A percentile compares a stretch with the other conserved stretches of the same genome.
Conservation (phyloP, 1,140 invertebrate genomes). For the Drosophila tristis region DNA sequence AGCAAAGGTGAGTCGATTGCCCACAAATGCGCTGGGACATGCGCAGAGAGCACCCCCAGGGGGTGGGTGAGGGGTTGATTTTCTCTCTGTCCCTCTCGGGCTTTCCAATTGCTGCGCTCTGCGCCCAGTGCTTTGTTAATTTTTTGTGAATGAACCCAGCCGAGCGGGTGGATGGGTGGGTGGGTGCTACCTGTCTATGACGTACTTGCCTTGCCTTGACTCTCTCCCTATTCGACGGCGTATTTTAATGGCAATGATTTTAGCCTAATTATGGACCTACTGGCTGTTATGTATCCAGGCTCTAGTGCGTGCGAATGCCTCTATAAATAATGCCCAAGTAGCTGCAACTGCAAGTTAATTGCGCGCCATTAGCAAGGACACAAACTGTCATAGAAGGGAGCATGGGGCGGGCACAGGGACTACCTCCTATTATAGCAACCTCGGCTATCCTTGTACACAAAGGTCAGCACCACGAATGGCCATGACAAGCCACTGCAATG, state of each 20-base stretch:
- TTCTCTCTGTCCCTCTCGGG: neutral
- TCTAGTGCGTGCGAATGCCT: no score
- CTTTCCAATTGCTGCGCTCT: conserved; percentile 1
- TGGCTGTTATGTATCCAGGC: no score
- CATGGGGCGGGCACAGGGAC: conserved; percentile 1
- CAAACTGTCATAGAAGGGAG: conserved; percentile 4
- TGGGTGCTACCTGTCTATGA: conserved; percentile 23
- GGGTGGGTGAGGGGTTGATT: conserved; percentile 5
- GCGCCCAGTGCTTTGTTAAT: conserved; percentile 48
- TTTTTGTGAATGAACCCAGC: conserved; percentile 70
- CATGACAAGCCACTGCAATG: conserved; percentile 34
- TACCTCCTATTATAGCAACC: conserved; percentile 7
- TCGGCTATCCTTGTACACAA: conserved; percentile 47
- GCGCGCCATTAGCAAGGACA: conserved; percentile 61
- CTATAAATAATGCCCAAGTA: conserved; percentile 20
- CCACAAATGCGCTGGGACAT: conserved; percentile 63
- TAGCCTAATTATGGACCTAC: no score
- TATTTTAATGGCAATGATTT: conserved; percentile 18
- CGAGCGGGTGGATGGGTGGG: neutral
- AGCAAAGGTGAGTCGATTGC: conserved; percentile 72
- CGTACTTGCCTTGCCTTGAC: conserved; percentile 28
- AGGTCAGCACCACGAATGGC: conserved; percentile 50
- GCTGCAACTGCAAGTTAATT: conserved; percentile 57
- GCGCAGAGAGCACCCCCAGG: conserved; percentile 46
- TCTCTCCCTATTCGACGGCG: conserved; percentile 15